Evolutionary conservation across 2,113 vertebrate genomes (phyloP), one percentile per base, ranked within the genome.

Genomic region (Suncus etruscus): DNA sequence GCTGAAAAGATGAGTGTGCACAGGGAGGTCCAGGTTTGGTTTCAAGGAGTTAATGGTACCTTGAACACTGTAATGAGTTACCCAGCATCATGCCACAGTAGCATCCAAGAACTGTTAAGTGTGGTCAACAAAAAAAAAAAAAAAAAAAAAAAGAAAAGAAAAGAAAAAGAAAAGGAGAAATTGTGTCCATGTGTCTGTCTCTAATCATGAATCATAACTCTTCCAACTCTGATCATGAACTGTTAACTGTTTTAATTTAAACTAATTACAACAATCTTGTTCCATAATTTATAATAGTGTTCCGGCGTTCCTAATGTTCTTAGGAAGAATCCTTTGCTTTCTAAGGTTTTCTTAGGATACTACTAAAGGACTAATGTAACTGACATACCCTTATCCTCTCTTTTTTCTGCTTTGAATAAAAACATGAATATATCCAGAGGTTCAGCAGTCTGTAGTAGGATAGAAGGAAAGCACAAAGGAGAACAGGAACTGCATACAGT

Each of bases 351-450:
- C 69, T 90, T 92, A 92, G 14, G 31, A 89, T 27, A 70, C 58
- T 74, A 27, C 39, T 79, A 89, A 50, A 82, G 3, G 39, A 79
- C 31, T 76, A 89, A 89, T 63, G 75, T 65, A 50, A 66, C 51
- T 79, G 66, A 18, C 29, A 73, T 15, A 58, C 58, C 45, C 51
- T 90, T 75, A 73, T 39, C 24, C 32, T 69, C 66, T 78, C 70
- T 79, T 63, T 20, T 80, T 92, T 48, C 72, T 95, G 82, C 84
- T 93, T 11, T 94, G 90, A 79, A 90, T 73, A 27, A 75, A 78
- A 85, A 51, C 25, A 39, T 58, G 54, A 58, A 39, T 39, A 39
- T 39, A 39, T 39, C 39, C 39, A 39, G 39, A 39, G 39, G 39
- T 39, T 39, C 39, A 39, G 18, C 54, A 58, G 54, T 58, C 54